phyloP scores from a whole-genome alignment of 2,113 vertebrate species.

The Orcinus orca region DNA sequence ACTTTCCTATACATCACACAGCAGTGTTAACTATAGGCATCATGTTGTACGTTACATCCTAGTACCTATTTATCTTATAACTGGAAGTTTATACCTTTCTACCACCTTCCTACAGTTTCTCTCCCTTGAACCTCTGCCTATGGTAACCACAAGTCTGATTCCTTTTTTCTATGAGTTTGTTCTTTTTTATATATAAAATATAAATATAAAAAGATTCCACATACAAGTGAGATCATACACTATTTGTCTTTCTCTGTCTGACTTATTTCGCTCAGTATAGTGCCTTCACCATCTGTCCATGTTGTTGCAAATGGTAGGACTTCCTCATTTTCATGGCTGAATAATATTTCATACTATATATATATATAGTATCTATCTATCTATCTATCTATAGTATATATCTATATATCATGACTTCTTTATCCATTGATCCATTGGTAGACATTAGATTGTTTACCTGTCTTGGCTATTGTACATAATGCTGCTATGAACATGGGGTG shows the following conservation, averaged over 20 bases:
- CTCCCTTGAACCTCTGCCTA: background rate
- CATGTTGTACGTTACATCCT: background rate
- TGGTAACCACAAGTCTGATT: background rate
- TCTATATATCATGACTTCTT: background rate
- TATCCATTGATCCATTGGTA: background rate
- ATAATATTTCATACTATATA: background rate
- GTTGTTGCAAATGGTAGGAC: background rate
- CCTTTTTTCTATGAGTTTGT: background rate
- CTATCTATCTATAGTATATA: background rate
- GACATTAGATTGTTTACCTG: background rate
- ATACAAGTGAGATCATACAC: background rate
- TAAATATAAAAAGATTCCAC: background rate
- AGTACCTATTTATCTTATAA: background rate
- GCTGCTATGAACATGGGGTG: background rate
- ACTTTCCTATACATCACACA: background rate
- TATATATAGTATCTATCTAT: background rate
- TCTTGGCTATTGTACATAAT: background rate
- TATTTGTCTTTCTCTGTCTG: background rate
- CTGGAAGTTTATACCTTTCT: background rate
- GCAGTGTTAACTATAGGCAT: background rate
- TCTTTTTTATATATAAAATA: background rate
- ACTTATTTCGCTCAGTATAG: background rate
- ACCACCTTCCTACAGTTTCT: background rate
- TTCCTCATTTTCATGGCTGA: background rate
- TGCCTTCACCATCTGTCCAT: background rate